phyloP scores from a whole-genome alignment of 2,113 vertebrate species.

The Rynchops niger region DNA sequence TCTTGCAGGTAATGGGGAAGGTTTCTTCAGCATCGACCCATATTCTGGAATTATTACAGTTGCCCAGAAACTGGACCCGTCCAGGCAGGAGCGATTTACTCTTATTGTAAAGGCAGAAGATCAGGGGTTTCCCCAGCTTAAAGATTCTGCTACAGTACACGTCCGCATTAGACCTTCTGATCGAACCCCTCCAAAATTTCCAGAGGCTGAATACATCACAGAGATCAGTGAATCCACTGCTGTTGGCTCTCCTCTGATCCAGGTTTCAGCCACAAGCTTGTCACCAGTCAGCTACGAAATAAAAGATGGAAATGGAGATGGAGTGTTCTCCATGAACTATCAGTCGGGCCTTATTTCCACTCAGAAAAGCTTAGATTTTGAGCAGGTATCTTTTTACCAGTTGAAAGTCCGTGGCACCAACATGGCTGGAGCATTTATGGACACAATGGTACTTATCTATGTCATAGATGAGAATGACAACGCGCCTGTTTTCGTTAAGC shows the following conservation, averaged over 20 bases:
- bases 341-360: constrained; percentile 88
- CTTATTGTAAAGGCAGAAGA: constrained; percentile 89
- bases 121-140: constrained; percentile 85
- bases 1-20: constrained; percentile 86
- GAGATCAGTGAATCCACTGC: constrained; percentile 87
- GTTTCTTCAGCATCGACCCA: constrained; percentile 82
- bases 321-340: constrained; percentile 86
- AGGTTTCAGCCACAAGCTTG: constrained; percentile 80
- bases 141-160: constrained; percentile 82
- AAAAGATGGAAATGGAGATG: constrained; percentile 83
- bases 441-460: constrained; percentile 79
- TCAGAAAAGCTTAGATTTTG: constrained; percentile 85
- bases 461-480: constrained; percentile 95
- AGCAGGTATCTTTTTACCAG: constrained; percentile 82
- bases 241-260: constrained; percentile 80
- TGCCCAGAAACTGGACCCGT: constrained; percentile 75
- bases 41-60: constrained; percentile 84
- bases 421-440: constrained; percentile 77
- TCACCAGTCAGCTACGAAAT: constrained; percentile 88
- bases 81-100: constrained; percentile 79
- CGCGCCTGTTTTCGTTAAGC: constrained; percentile 79
- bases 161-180: constrained; percentile 81
- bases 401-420: constrained; percentile 84
- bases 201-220: constrained; percentile 82
- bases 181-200: constrained; percentile 85